Conservation (phyloP, 2,888 invertebrate species). For the Junonia oenone region DNA sequence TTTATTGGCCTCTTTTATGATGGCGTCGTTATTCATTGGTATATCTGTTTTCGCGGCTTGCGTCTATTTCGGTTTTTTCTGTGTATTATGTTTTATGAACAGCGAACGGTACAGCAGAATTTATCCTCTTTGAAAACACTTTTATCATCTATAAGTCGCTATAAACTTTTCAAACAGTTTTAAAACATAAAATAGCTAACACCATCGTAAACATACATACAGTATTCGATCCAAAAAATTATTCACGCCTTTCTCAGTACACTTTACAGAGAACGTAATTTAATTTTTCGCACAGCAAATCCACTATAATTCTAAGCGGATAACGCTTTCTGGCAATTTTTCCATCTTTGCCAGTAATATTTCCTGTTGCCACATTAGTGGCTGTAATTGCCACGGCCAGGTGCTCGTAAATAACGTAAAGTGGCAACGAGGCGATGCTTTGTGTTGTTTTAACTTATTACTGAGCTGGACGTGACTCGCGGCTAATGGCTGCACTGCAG, state of each 20-base stretch:
- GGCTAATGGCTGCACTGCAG: conserved; percentile 9
- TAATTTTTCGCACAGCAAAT: background rate
- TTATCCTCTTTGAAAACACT: background rate
- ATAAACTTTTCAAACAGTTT: background rate
- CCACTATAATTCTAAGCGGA: conserved; percentile 4
- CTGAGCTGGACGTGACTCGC: conserved; percentile 21
- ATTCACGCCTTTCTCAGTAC: too few species aligned
- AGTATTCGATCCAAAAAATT: background rate
- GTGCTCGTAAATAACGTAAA: conserved; percentile 45
- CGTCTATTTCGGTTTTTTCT: conserved; percentile 11
- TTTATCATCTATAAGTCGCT: background rate
- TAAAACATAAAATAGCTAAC: background rate
- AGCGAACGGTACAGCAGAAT: background rate
- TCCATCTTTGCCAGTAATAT: conserved; percentile 35
- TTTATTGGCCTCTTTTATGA: conserved; percentile 54
- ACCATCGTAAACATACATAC: background rate
- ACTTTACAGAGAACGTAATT: background rate
- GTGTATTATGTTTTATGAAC: conserved; percentile 5
- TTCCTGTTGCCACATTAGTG: conserved; percentile 50
- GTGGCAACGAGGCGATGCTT: conserved; percentile 20
- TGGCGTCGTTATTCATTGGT: conserved; percentile 43
- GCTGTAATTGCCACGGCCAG: conserved; percentile 46
- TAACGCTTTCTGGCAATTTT: conserved; percentile 32
- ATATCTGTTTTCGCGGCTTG: conserved; percentile 33
- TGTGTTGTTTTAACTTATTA: conserved; percentile 23